These are phyloP conservation scores for Gnathochromis pfefferi DNA, from an alignment of 2,113 vertebrate species.

Conservation along the genomic window DNA sequence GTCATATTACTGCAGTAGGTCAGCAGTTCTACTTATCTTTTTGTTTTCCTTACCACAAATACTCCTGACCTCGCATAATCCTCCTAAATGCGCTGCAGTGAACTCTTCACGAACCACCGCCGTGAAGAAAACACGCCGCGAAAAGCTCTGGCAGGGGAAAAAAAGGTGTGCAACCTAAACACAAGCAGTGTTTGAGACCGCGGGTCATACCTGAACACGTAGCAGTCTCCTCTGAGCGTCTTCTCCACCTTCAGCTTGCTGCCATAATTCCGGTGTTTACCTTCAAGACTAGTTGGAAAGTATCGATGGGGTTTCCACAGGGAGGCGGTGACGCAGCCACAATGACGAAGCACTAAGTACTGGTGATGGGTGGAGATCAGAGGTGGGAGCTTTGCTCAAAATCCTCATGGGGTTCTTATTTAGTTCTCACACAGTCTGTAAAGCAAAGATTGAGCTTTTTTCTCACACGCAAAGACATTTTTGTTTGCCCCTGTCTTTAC, in stretches of 20 bases:
- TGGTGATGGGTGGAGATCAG: conserved; percentile 52
- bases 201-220: conserved; percentile 40
- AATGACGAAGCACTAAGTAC: conserved; percentile 50
- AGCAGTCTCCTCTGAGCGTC: background rate
- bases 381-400: background rate
- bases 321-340: conserved; percentile 53
- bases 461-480: background rate
- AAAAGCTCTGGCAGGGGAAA: accelerated
- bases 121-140: background rate
- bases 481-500: background rate
- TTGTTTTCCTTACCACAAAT: background rate
- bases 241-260: background rate
- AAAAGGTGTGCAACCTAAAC: background rate
- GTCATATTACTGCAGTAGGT: too few species aligned
- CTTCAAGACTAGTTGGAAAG: background rate
- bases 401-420: background rate
- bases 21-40: background rate
- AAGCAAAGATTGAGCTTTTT: background rate
- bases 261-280: conserved; percentile 13
- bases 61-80: conserved; percentile 37
- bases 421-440: background rate
- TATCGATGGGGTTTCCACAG: conserved; percentile 21
- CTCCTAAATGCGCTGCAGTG: conserved; percentile 14
- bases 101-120: background rate
- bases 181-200: background rate